A percentile compares a stretch with the other conserved stretches of the same genome.
phyloP scores from a whole-genome alignment of 2,113 vertebrate species.

The Hiodon alosoides region DNA sequence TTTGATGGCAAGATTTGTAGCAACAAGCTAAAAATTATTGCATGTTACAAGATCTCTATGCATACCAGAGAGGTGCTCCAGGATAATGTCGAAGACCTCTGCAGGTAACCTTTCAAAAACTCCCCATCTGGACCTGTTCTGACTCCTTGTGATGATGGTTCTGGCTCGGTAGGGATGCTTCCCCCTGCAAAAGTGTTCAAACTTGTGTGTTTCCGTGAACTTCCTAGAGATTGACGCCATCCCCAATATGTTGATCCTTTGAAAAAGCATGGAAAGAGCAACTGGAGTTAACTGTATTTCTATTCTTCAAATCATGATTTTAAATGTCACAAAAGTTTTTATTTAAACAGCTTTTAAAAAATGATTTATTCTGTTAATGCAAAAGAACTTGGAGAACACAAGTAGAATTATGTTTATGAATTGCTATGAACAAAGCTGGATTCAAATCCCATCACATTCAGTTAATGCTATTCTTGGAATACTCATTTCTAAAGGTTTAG shows the following conservation, averaged over 20 bases:
- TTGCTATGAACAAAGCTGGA: too few species aligned
- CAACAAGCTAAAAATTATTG: background rate
- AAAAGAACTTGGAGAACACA: too few species aligned
- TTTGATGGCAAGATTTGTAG: too few species aligned
- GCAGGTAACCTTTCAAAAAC: conserved; percentile 67
- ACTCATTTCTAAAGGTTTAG: too few species aligned
- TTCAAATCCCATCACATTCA: too few species aligned
- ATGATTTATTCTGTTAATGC: too few species aligned
- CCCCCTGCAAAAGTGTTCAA: conserved; percentile 35
- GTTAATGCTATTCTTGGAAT: too few species aligned
- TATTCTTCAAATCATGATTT: background rate
- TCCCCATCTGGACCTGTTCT: conserved; percentile 41
- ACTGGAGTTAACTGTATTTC: background rate
- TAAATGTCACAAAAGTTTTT: too few species aligned
- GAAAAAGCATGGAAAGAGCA: background rate
- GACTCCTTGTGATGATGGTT: conserved; percentile 37
- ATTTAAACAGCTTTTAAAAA: too few species aligned
- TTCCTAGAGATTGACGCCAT: conserved; percentile 30
- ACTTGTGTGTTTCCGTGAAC: conserved; percentile 34
- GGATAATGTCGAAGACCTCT: conserved; percentile 76
- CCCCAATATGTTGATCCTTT: background rate
- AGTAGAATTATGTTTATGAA: too few species aligned
- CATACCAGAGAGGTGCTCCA: conserved; percentile 71
- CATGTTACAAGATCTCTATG: background rate
- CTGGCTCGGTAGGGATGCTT: conserved; percentile 6